Conservation (phyloP, 2,113 vertebrate genomes). For the Tylochromis polylepis region DNA sequence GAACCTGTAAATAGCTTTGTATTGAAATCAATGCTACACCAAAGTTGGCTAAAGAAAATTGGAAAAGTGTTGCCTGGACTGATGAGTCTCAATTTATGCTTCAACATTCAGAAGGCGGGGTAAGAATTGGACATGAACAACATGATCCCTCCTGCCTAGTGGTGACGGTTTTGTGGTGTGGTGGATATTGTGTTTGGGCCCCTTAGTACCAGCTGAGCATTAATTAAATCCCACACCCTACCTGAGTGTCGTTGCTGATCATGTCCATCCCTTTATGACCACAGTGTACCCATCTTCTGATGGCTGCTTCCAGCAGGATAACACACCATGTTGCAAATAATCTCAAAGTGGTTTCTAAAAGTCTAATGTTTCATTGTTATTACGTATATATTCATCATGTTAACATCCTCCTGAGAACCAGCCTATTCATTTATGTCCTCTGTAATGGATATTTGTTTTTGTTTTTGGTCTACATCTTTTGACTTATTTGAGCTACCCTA, state of each 20-base stretch:
- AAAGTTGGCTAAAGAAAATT: neutral
- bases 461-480: too few species aligned
- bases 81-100: neutral
- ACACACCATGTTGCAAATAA: neutral
- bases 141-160: neutral
- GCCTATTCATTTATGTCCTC: too few species aligned
- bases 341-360: neutral
- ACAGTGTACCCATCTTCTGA: neutral
- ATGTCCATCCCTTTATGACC: neutral
- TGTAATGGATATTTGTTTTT: too few species aligned
- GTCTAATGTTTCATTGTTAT: neutral
- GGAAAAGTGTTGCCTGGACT: neutral
- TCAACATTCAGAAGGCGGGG: fast-evolving
- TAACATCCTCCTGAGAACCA: too few species aligned
- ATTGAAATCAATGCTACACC: neutral
- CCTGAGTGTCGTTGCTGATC: neutral
- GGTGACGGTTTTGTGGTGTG: neutral
- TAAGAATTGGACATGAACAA: neutral
- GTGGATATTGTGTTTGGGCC: neutral
- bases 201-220: neutral
- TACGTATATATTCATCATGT: neutral
- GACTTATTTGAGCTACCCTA: too few species aligned
- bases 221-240: neutral
- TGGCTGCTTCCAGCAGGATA: neutral
- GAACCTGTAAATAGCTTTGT: neutral